phyloP scores from a whole-genome alignment of 2,797 vertebrate species.

The Sitta carolinensis region DNA sequence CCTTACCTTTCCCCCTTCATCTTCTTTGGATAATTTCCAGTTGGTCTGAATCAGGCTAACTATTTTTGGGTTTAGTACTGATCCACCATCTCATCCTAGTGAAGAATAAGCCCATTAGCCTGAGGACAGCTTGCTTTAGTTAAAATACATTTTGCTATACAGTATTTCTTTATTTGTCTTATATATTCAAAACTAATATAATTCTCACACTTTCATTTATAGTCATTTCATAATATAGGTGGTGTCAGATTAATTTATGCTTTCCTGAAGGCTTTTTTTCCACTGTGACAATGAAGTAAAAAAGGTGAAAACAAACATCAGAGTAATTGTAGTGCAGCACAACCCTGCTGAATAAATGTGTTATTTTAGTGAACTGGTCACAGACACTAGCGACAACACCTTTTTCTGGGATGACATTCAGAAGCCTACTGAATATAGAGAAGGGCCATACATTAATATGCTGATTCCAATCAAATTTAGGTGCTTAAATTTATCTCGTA shows the following conservation, averaged over 20 bases:
- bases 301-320: slow-evolving; percentile 3
- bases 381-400: neutral
- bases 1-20: neutral
- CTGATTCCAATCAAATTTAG: neutral
- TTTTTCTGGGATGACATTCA: neutral
- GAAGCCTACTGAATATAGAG: neutral
- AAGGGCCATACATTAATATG: neutral
- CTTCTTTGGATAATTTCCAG: neutral
- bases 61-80: neutral
- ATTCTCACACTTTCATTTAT: neutral
- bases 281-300: neutral
- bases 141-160: neutral
- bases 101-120: neutral
- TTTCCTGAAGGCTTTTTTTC: neutral
- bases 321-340: neutral
- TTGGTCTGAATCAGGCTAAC: neutral
- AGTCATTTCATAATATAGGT: neutral
- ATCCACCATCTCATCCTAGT: neutral
- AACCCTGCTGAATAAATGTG: neutral
- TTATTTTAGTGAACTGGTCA: neutral
- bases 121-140: neutral
- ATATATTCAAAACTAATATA: neutral
- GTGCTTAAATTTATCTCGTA: neutral
- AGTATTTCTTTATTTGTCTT: neutral
- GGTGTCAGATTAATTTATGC: neutral